Conservation (phyloP, 2,888 invertebrate genomes). For the Pegoplata infirma region DNA sequence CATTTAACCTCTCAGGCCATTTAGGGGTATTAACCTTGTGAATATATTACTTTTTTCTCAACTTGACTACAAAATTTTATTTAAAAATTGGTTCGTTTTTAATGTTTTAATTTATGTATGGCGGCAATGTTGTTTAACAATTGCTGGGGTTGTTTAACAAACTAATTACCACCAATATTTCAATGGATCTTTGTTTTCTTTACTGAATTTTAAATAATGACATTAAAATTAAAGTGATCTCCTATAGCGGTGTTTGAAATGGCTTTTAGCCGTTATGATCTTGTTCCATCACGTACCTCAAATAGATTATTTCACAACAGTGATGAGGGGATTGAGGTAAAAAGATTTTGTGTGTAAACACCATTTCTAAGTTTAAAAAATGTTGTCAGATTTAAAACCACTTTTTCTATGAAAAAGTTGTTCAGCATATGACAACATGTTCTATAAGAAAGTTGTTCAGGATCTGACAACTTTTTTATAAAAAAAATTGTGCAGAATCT, state of each 20-base stretch:
- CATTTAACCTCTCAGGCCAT: background rate
- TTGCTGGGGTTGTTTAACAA: slow-evolving; percentile 23
- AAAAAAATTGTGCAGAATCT: too few species aligned
- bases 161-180: slow-evolving; percentile 29
- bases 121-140: background rate
- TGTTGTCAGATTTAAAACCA: too few species aligned
- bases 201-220: slow-evolving; percentile 20
- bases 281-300: slow-evolving; percentile 17
- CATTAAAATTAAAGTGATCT: slow-evolving; percentile 8
- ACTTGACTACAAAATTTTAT: background rate
- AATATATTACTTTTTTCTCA: background rate
- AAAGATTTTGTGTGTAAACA: too few species aligned
- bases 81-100: background rate
- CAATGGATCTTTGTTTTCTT: background rate
- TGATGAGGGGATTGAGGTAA: too few species aligned
- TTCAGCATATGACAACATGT: too few species aligned
- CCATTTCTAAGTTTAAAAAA: too few species aligned
- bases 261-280: slow-evolving; percentile 4
- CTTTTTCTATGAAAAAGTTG: too few species aligned
- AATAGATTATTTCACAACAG: slow-evolving; percentile 14
- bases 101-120: background rate
- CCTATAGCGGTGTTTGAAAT: background rate
- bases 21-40: slow-evolving; percentile 9
- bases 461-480: too few species aligned
- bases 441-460: too few species aligned